These are phyloP conservation scores for Aurelia sp. DNA, from an alignment of 30 jellyfish, hydroid and myxozoan genomes.

Conservation along the genomic window DNA sequence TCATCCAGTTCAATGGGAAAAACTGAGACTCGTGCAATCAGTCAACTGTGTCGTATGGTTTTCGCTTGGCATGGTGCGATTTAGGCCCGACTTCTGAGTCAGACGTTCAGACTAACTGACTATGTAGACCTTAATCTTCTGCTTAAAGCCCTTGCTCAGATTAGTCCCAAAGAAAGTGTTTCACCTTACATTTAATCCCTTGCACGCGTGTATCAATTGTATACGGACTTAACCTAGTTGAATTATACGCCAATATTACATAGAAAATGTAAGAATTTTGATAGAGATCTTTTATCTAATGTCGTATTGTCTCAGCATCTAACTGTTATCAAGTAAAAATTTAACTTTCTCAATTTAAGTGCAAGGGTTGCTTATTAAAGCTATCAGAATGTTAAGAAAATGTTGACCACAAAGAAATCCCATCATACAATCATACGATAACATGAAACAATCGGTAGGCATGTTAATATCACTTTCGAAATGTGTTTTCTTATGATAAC, in stretches of 20 bases:
- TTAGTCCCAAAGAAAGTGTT: too few relatives aligned
- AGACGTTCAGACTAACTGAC: too few relatives aligned
- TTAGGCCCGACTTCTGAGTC: too few relatives aligned
- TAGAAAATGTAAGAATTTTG: not conserved
- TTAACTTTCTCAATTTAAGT: slow-evolving; percentile 14
- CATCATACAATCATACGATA: not conserved
- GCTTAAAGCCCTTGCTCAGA: too few relatives aligned
- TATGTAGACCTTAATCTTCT: too few relatives aligned
- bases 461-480: slow-evolving; percentile 8
- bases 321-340: not conserved
- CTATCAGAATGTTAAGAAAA: not conserved
- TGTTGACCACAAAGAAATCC: slow-evolving; percentile 1
- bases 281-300: slow-evolving; percentile 42
- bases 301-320: not conserved
- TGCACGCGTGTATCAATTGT: slow-evolving; percentile 45
- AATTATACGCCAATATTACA: not conserved
- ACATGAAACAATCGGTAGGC: not conserved
- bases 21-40: too few relatives aligned
- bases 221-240: not conserved
- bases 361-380: slow-evolving; percentile 1
- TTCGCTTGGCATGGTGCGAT: too few relatives aligned
- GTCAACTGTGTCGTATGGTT: too few relatives aligned
- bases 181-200: slow-evolving; percentile 20
- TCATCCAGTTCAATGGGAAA: too few relatives aligned
- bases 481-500: slow-evolving; percentile 1